phyloP scores from a whole-genome alignment of 35 echinoderm and acorn worm species.

The Lytechinus variegatus region DNA sequence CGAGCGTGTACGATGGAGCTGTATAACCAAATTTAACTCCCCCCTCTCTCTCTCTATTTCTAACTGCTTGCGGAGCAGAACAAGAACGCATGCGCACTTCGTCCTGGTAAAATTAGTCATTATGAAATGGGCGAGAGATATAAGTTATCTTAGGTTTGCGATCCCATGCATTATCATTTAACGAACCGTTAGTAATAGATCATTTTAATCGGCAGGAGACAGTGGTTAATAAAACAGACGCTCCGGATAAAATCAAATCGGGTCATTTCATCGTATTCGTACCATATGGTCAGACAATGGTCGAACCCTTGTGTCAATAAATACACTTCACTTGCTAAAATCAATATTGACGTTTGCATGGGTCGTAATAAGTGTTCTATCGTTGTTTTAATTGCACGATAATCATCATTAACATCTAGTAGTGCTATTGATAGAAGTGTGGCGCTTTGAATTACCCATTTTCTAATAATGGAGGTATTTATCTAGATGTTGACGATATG shows the following conservation, averaged over 20 bases:
- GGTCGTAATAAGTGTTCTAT: neutral
- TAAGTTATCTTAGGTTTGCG: neutral
- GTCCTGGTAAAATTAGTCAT: neutral
- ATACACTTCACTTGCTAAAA: neutral
- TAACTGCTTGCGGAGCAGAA: neutral
- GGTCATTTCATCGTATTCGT: neutral
- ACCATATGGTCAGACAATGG: neutral
- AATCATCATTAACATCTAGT: neutral
- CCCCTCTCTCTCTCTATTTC: neutral
- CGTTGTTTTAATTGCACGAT: neutral
- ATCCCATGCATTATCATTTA: slow-evolving; percentile 43
- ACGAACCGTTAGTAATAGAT: neutral
- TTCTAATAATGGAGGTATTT: no score
- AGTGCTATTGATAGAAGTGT: neutral
- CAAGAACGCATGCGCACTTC: neutral
- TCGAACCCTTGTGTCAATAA: neutral
- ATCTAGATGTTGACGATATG: no score
- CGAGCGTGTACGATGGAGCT: neutral
- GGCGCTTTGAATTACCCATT: neutral
- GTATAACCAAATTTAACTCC: neutral
- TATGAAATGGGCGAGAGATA: neutral
- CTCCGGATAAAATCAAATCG: neutral
- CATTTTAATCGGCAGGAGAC: neutral
- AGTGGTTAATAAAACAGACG: neutral
- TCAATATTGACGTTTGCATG: neutral